phyloP scores from a whole-genome alignment of 2,888 invertebrate species.

The Thereva unica region DNA sequence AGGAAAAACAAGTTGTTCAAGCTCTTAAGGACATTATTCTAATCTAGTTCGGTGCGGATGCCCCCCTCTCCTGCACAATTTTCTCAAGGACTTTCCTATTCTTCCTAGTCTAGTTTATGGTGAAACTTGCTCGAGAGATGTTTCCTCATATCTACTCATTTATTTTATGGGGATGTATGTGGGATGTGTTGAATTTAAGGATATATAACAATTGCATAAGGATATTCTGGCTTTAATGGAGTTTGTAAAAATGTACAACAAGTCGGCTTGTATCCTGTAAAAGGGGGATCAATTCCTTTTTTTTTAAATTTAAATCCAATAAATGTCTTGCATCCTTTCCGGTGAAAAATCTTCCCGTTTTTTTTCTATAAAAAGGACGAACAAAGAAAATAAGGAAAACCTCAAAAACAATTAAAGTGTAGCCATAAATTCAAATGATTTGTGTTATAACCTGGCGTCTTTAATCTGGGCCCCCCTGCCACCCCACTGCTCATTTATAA shows the following conservation, averaged over 20 bases:
- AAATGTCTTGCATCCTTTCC: too few relatives aligned
- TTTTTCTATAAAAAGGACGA: too few relatives aligned
- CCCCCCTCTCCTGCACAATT: too few relatives aligned
- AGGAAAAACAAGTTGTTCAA: conserved; percentile 42
- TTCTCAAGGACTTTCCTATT: conserved; percentile 11
- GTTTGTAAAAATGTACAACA: too few relatives aligned
- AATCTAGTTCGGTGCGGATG: conserved; percentile 7
- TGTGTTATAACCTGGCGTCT: conserved; percentile 41
- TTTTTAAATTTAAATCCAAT: too few relatives aligned
- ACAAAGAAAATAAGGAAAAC: not conserved
- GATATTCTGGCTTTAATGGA: too few relatives aligned
- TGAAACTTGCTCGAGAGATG: conserved; percentile 20
- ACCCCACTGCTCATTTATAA: conserved; percentile 47
- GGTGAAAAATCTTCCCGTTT: too few relatives aligned
- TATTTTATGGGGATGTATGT: not conserved
- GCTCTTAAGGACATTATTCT: conserved; percentile 36
- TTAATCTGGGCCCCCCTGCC: conserved; percentile 45
- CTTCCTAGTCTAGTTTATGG: conserved; percentile 21
- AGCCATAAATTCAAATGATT: conserved; percentile 35
- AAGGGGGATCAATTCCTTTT: too few relatives aligned
- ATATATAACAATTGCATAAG: not conserved
- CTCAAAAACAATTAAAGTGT: conserved; percentile 35
- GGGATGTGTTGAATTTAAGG: conserved; percentile 2
- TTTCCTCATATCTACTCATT: conserved; percentile 18
- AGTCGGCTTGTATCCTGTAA: too few relatives aligned